phyloP scores from a whole-genome alignment of 2,797 vertebrate species.

The Urosaurus nigricauda region DNA sequence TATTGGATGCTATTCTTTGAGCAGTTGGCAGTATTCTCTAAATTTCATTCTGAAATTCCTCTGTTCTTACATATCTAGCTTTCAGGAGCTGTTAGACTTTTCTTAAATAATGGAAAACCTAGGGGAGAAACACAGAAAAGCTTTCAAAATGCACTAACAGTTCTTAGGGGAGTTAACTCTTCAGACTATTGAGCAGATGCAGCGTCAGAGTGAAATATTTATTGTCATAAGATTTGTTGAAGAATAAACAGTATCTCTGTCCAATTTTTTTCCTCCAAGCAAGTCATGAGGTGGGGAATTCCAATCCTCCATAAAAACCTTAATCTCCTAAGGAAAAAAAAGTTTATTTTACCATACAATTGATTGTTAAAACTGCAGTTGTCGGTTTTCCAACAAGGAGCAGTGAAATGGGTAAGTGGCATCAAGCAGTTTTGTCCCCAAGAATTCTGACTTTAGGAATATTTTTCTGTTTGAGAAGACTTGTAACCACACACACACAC shows the following conservation, averaged over 20 bases:
- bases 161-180: slow-evolving; percentile 2
- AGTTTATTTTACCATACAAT: slow-evolving; percentile 36
- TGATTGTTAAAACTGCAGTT: slow-evolving; percentile 11
- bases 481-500: not conserved
- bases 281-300: not conserved
- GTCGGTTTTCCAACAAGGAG: not conserved
- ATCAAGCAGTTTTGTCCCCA: not conserved
- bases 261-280: slow-evolving; percentile 23
- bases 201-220: slow-evolving; percentile 34
- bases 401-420: not conserved
- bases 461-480: not conserved
- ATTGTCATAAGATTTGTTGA: not conserved
- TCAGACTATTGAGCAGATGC: slow-evolving; percentile 32
- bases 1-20: slow-evolving; percentile 39
- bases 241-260: slow-evolving; percentile 15
- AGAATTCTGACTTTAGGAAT: not conserved
- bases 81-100: not conserved
- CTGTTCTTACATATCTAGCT: not conserved
- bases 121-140: slow-evolving; percentile 25
- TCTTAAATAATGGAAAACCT: slow-evolving; percentile 54
- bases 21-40: slow-evolving; percentile 52
- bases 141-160: slow-evolving; percentile 3
- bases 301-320: not conserved
- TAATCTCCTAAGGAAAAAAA: not conserved
- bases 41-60: slow-evolving; percentile 43